Evolutionary conservation across 2,888 invertebrate species (phyloP), one percentile per base, ranked within the genome.

Genomic region (Noctua pronuba): DNA sequence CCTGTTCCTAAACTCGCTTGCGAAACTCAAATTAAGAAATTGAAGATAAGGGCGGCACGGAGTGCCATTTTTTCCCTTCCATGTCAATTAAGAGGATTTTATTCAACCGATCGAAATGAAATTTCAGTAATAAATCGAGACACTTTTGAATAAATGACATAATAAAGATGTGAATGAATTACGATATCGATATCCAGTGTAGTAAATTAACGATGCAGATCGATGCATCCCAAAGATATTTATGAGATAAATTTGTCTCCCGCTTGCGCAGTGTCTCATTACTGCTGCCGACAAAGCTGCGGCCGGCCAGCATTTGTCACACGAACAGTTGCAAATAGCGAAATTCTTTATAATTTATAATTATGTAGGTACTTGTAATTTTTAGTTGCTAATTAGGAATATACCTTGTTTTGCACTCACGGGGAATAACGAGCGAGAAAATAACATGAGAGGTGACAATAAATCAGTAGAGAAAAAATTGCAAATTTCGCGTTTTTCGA

Each of bases 181-280:
- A 94, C 92, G 92, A 93, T 93, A 94, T 94, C 94, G 93, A 93
- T 94, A 94, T 93, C 92, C 91, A 93, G 89, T 91, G 90, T 91
- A 91, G 92, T 95, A 94, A 94, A 95, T 95, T 95, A 95, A 94
- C 92, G 92, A 93, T 91, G 92, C 93, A 93, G 93, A 95, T 95
- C 95, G 94, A 94, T 93, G 94, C 94, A 93, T 94, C 94, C 91
- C 90, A 84, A 91, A 91, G 94, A 95, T 94, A 96, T 96, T 96
- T 96, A 95, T 95, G 95, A 92, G 93, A 92, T 94, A 93, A 95
- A 96, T 96, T 96, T 96, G 95, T 96, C 95, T 93, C 92, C 90
- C 90, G 91, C 90, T 92, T 91, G 93, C 92, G 86, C 91, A 90
- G 92, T 89, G 94, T 94, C 95, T 95, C 95, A 96, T 96, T 96